Evolutionary conservation across 2,797 vertebrate species (phyloP).

Genomic region (Mormyrops boulengeri): DNA sequence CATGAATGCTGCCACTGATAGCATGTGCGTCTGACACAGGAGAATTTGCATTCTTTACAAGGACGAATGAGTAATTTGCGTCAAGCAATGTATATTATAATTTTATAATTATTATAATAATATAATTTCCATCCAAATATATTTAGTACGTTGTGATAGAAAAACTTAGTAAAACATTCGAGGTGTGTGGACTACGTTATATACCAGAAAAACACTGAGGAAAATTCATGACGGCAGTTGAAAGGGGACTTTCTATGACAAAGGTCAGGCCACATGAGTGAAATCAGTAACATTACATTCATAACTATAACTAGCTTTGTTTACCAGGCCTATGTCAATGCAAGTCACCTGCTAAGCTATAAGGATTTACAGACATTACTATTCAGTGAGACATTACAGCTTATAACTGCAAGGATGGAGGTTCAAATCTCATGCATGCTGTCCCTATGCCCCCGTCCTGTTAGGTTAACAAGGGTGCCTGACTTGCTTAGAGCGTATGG

Average conservation of each 20-base stretch:
- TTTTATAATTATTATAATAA: not conserved
- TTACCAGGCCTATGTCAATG: not conserved
- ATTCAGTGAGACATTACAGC: not conserved
- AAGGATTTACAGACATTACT: not conserved
- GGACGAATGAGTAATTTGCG: not conserved
- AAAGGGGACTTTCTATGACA: not conserved
- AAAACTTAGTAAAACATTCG: not conserved
- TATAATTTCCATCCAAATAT: not conserved
- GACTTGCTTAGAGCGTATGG: not conserved
- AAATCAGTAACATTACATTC: not conserved
- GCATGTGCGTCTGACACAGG: not conserved
- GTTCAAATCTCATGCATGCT: not conserved
- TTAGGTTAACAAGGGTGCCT: not conserved
- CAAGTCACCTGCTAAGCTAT: not conserved
- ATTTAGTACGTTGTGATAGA: not conserved
- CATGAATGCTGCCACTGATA: not conserved
- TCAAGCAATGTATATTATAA: not conserved
- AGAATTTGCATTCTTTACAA: not conserved
- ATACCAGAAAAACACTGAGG: not conserved
- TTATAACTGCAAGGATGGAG: not conserved
- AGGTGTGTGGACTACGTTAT: not conserved
- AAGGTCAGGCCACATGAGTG: not conserved
- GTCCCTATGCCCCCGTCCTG: not conserved
- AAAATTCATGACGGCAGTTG: not conserved
- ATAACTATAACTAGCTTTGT: not conserved